A percentile compares a stretch with the other conserved stretches of the same genome.
Evolutionary conservation across 2,113 vertebrate genomes (phyloP).

Genomic region (Morone chrysops): DNA sequence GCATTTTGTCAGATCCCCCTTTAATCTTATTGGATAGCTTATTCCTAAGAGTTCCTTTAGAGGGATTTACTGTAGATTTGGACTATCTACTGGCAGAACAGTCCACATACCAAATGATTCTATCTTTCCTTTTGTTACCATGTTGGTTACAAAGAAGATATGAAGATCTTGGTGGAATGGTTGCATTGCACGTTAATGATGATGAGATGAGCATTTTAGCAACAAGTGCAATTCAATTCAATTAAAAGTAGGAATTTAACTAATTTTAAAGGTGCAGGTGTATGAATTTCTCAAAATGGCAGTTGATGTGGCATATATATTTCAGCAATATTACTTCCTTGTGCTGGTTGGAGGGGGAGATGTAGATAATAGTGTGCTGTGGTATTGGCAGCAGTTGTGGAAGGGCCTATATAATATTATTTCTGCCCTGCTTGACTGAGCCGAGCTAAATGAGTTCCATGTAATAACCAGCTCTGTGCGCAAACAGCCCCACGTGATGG

Average conservation of each 20-base stretch:
- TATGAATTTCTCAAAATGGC: conserved; percentile 21
- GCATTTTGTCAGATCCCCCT: conserved; percentile 43
- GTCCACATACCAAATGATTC: conserved; percentile 20
- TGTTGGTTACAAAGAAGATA: conserved; percentile 2
- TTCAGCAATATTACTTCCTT: conserved; percentile 46
- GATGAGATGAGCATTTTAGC: not conserved
- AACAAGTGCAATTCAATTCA: conserved; percentile 29
- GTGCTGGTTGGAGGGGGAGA: conserved; percentile 55
- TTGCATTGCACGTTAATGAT: not conserved
- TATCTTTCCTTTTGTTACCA: conserved; percentile 3
- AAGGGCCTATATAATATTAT: conserved; percentile 78
- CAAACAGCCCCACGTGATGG: conserved; percentile 73
- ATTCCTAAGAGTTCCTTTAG: conserved; percentile 41
- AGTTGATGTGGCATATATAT: not conserved
- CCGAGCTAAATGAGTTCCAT: conserved; percentile 81
- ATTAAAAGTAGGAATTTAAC: not conserved
- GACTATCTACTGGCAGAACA: conserved; percentile 38
- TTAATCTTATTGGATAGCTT: conserved; percentile 43
- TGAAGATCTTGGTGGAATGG: not conserved
- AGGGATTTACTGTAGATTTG: conserved; percentile 51
- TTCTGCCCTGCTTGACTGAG: conserved; percentile 83
- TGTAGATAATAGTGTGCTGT: conserved; percentile 62
- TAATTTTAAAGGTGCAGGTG: conserved; percentile 20
- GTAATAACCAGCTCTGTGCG: conserved; percentile 80
- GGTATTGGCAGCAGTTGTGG: conserved; percentile 61